Base-by-base conservation (phyloP, 2,797 vertebrate genomes). In the Heteromormyrus szaboi region DNA sequence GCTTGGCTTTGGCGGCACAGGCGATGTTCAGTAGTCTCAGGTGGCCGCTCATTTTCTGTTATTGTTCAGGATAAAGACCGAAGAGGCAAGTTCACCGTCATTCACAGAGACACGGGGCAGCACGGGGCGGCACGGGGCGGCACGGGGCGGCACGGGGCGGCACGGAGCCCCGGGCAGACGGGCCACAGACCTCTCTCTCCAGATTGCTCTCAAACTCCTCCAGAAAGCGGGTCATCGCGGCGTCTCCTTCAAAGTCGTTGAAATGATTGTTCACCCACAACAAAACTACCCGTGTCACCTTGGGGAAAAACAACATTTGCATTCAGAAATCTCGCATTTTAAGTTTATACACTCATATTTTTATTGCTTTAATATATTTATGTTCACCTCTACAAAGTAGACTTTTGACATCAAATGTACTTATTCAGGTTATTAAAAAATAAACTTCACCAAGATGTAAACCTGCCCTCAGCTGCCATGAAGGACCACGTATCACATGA, bases 231-330 rank as follows among this genome's bases (percentile, higher is more conserved):
- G 98, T 99, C 98, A 99, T 99, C 88, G 98, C 97, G 48, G 96
- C 92, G 94, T 99, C 97, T 88, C 98, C 98, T 95, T 99, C 99
- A 94, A 99, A 99, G 96, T 99, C 99, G 92, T 99, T 99, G 96
- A 99, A 99, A 96, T 99, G 99, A 97, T 99, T 99, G 96, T 99
- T 99, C 92, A 99, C 99, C 99, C 99, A 99, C 93, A 99, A 95
- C 95, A 99, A 95, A 93, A 99, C 98, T 95, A 99, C 99, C 96
- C 99, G 98, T 95, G 99, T 99, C 95, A 99, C 99, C 99, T 99
- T 22, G 54, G n/a, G 33, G 92, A 56, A 94, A 92, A 90, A 84
- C 6, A 6, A 81, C 12, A 62, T 56, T 22, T 19, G 81, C 19
- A 25, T 33, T 0, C 37, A 81, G 5, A 37, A 88, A 8, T 72